Percentiles rank a stretch among this genome's conserved stretches.
Evolutionary conservation across 2,888 invertebrate species (phyloP).

Genomic region (Ischnus inquisitorius): DNA sequence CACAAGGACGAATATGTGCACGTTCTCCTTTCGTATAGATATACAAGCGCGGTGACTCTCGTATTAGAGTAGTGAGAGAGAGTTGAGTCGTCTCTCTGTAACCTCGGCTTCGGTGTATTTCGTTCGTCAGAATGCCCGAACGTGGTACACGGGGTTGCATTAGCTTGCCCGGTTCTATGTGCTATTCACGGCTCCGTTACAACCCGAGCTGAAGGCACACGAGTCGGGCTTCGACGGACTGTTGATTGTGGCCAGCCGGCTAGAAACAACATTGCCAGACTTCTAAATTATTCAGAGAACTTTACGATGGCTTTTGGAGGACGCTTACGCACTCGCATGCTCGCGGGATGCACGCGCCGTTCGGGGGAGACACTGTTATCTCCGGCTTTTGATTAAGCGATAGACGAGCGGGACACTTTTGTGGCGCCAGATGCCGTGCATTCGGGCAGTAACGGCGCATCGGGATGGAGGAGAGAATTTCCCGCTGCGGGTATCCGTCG

Average conservation of each 20-base stretch:
- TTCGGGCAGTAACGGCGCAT: not conserved
- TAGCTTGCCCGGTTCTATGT: conserved; percentile 37
- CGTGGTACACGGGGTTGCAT: conserved; percentile 25
- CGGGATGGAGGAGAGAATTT: not conserved
- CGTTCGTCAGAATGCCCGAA: conserved; percentile 32
- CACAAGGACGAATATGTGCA: conserved; percentile 55
- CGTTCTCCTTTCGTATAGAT: conserved; percentile 34
- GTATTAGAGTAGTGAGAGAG: not conserved
- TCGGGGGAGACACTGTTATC: conserved; percentile 16
- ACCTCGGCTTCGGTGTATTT: conserved; percentile 45
- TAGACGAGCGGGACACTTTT: conserved; percentile 15
- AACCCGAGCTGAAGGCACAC: conserved; percentile 26
- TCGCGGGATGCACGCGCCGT: not conserved
- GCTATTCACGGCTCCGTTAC: not conserved
- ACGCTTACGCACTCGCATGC: conserved; percentile 42
- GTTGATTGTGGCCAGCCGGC: conserved; percentile 64
- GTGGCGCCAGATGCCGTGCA: not conserved
- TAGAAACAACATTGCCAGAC: conserved; percentile 67
- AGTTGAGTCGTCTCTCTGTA: conserved; percentile 32
- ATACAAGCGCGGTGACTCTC: not conserved
- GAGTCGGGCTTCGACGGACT: conserved; percentile 51
- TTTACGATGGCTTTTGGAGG: conserved; percentile 51
- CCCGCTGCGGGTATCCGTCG: no score
- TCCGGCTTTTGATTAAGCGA: conserved; percentile 45
- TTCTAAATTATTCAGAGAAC: conserved; percentile 68